Conservation (phyloP, 1,140 invertebrate species). For the Nebria ingens region DNA sequence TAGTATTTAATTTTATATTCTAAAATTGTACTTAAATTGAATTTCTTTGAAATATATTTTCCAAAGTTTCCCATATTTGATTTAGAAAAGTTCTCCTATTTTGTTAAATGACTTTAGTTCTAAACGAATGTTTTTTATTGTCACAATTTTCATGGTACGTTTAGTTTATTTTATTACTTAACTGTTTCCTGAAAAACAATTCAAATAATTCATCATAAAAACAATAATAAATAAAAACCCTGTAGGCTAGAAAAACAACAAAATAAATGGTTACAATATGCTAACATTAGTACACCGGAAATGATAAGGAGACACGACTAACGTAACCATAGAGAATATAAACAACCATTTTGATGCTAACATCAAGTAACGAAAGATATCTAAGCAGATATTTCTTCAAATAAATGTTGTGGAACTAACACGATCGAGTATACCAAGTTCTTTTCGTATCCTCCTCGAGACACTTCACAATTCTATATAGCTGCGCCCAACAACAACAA, state of each 20-base stretch:
- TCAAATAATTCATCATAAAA: neutral
- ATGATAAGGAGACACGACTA: neutral
- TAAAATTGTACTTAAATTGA: no score
- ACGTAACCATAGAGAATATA: neutral
- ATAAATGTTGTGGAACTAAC: neutral
- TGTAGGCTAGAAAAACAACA: neutral
- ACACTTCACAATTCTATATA: neutral
- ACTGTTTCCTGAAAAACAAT: no score
- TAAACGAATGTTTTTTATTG: no score
- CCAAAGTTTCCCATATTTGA: no score
- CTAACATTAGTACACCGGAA: no score
- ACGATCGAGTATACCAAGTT: neutral
- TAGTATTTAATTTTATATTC: no score
- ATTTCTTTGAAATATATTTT: no score
- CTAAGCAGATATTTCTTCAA: neutral
- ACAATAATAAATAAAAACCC: neutral
- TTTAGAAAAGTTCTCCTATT: no score
- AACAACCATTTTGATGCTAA: neutral
- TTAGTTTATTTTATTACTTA: no score
- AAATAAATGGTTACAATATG: neutral
- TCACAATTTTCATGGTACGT: no score
- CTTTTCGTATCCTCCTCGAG: neutral
- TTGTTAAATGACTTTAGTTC: no score
- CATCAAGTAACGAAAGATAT: neutral
- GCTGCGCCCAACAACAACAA: neutral